phyloP scores from a whole-genome alignment of 2,113 vertebrate species.

The Brachyhypopomus occidentalis region DNA sequence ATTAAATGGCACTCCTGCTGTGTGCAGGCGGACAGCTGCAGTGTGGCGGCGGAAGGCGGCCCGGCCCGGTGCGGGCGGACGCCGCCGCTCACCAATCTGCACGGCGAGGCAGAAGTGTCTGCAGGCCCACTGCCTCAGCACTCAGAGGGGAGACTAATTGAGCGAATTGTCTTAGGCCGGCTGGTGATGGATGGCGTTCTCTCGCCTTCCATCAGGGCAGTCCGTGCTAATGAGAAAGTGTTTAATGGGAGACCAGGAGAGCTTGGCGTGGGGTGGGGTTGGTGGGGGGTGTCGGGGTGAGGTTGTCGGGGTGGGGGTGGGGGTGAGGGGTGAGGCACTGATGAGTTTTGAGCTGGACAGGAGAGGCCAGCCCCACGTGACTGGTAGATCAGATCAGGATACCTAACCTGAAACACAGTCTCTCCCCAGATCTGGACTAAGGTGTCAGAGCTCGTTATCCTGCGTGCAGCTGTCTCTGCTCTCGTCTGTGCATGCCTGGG shows the following conservation, averaged over 20 bases:
- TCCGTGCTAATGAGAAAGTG: conserved; percentile 71
- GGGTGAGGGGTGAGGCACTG: neutral
- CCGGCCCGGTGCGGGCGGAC: conserved; percentile 51
- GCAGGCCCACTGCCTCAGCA: conserved; percentile 75
- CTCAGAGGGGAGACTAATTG: conserved; percentile 74
- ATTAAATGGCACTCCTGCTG: neutral
- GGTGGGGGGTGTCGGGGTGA: neutral
- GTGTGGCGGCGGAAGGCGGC: neutral
- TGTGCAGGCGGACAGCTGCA: neutral
- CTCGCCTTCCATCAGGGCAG: conserved; percentile 68
- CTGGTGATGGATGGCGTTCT: conserved; percentile 71
- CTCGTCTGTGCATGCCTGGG: neutral
- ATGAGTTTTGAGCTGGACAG: conserved; percentile 21
- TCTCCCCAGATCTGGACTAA: neutral
- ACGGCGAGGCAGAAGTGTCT: conserved; percentile 71
- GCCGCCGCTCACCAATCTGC: conserved; percentile 67
- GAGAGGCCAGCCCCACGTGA: conserved; percentile 8
- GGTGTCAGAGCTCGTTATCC: conserved; percentile 13
- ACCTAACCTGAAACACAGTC: neutral
- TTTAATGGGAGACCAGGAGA: conserved; percentile 62
- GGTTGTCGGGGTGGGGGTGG: no score
- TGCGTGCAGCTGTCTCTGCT: neutral
- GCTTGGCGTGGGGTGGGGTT: conserved; percentile 23
- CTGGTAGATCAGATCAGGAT: neutral
- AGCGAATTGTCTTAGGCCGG: conserved; percentile 67